phyloP scores from a whole-genome alignment of 2,113 vertebrate species.

The Mastomys natalensis region DNA sequence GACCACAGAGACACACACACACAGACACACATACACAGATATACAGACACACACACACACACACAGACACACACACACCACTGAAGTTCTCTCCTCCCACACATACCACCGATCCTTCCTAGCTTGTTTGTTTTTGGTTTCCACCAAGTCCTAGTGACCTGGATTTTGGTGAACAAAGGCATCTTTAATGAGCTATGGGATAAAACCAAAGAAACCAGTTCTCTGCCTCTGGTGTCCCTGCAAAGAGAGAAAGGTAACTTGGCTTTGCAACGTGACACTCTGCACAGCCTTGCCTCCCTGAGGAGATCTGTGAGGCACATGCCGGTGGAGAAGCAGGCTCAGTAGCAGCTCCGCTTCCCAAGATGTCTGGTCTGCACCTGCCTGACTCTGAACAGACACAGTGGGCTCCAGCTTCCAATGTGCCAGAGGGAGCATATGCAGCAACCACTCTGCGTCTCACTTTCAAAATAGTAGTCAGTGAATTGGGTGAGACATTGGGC shows the following conservation, averaged over 20 bases:
- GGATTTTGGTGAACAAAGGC: slow-evolving; percentile 7
- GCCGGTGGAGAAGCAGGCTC: not conserved
- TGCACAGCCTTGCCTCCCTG: not conserved
- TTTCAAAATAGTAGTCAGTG: not conserved
- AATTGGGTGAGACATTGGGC: not conserved
- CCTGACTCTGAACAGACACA: not conserved
- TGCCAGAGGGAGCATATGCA: too few relatives aligned
- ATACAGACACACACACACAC: not conserved
- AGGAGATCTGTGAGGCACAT: not conserved
- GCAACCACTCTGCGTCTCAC: not conserved
- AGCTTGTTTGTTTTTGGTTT: not conserved
- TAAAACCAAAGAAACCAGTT: not conserved
- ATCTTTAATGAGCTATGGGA: not conserved
- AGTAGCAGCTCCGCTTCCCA: not conserved
- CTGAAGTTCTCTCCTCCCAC: not conserved
- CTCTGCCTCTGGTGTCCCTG: not conserved
- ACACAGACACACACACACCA: not conserved
- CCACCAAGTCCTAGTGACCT: not conserved
- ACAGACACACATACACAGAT: not conserved
- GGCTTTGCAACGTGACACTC: not conserved
- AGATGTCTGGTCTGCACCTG: not conserved
- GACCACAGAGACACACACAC: too few relatives aligned
- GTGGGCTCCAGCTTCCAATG: not conserved
- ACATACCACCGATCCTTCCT: not conserved
- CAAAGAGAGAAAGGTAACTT: not conserved